Percentiles rank a stretch among this genome's conserved stretches.
phyloP scores from a whole-genome alignment of 2,888 invertebrate genomes.

The Rotaria macrura region DNA sequence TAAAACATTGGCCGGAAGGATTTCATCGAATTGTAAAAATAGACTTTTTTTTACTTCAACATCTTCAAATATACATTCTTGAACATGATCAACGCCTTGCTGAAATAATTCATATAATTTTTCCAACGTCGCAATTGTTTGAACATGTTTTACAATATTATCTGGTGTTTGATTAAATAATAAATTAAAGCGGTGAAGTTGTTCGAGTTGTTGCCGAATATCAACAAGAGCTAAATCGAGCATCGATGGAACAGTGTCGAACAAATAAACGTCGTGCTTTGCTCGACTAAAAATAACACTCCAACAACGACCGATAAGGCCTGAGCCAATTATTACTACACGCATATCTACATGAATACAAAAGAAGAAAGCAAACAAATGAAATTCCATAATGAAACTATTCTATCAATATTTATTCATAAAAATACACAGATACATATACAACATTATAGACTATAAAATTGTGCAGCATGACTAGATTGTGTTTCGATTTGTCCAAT shows the following conservation, averaged over 20 bases:
- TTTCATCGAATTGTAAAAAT: conserved; percentile 64
- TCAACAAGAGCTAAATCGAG: conserved; percentile 55
- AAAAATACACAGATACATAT: background rate
- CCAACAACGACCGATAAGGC: conserved; percentile 88
- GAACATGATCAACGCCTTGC: conserved; percentile 24
- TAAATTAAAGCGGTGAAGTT: conserved; percentile 53
- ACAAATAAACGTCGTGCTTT: conserved; percentile 75
- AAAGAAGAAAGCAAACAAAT: background rate
- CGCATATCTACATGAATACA: background rate
- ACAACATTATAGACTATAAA: conserved; percentile 29
- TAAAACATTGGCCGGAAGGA: conserved; percentile 53
- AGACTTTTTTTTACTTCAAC: conserved; percentile 71
- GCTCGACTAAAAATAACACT: conserved; percentile 84
- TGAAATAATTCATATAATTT: conserved; percentile 13
- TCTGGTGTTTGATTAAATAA: conserved; percentile 53
- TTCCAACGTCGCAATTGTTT: background rate
- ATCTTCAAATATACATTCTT: conserved; percentile 86
- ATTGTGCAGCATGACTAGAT: conserved; percentile 31
- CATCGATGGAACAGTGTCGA: conserved; percentile 55
- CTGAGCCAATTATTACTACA: conserved; percentile 56
- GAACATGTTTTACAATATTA: background rate
- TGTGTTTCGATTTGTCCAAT: conserved; percentile 34
- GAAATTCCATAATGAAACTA: background rate
- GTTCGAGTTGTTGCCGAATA: conserved; percentile 58
- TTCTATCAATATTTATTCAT: background rate